These are phyloP conservation scores for Brachionus rotundiformis DNA, from an alignment of 1,140 invertebrate species.

Conservation along the genomic window DNA sequence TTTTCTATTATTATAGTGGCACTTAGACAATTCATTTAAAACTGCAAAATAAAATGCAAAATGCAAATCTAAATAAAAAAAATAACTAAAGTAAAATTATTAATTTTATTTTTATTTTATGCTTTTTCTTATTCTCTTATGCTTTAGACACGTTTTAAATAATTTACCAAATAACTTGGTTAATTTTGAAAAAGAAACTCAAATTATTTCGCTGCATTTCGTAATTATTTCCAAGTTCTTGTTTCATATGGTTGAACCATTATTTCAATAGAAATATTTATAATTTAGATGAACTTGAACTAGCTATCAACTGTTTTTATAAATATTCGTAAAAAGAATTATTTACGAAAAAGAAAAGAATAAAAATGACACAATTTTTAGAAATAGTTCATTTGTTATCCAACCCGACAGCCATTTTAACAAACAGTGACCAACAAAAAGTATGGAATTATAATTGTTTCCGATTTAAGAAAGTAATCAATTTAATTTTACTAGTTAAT, in stretches of 20 bases:
- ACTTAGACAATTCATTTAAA: not conserved
- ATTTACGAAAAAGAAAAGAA: not conserved
- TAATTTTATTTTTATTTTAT: constrained; percentile 31
- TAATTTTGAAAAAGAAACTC: not conserved
- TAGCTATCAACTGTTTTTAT: not conserved
- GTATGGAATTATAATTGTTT: too few species aligned
- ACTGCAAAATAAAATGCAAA: not conserved
- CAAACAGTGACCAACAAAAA: constrained; percentile 49
- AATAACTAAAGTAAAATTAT: not conserved
- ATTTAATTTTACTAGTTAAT: constrained; percentile 61
- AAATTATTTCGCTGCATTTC: constrained; percentile 20
- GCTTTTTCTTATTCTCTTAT: not conserved
- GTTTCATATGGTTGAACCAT: not conserved
- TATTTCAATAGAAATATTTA: not conserved
- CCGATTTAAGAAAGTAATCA: too few species aligned
- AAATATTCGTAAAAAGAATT: not conserved
- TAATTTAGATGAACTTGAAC: not conserved
- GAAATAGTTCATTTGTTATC: constrained; percentile 40
- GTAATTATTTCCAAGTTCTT: not conserved
- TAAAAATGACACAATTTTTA: constrained; percentile 49
- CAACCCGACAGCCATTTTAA: constrained; percentile 50
- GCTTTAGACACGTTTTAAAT: constrained; percentile 38
- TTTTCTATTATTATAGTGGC: not conserved
- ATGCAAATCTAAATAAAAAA: constrained; percentile 28
- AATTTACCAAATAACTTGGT: not conserved